Conservation (phyloP, 2,888 invertebrate species). For the Agrotis puta region DNA sequence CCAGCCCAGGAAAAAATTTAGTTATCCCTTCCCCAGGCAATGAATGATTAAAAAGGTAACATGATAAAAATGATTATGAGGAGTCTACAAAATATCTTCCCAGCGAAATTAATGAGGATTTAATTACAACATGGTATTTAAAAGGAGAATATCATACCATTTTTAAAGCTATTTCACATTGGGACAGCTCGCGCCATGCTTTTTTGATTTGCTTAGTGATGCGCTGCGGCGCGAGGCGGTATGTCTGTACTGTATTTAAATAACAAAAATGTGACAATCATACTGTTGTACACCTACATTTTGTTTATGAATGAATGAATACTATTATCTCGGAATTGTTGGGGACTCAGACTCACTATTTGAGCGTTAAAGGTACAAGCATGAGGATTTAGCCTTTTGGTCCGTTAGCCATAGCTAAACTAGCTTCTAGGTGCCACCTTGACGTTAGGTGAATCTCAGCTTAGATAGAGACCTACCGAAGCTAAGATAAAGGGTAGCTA, state of each 20-base stretch:
- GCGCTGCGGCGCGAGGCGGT: conserved; percentile 11
- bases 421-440: background rate
- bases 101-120: background rate
- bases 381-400: background rate
- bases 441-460: background rate
- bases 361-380: background rate
- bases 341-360: background rate
- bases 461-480: background rate
- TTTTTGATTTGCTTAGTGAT: conserved; percentile 32
- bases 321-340: background rate
- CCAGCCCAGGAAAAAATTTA: background rate
- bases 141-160: conserved; percentile 26
- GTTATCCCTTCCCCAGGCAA: background rate
- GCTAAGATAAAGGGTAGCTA: background rate
- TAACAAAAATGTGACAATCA: conserved; percentile 20
- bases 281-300: background rate
- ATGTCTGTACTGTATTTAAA: conserved; percentile 28
- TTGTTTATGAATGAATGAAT: too few relatives aligned
- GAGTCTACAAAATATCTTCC: background rate
- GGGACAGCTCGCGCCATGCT: background rate
- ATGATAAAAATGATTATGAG: background rate
- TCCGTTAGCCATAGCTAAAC: background rate
- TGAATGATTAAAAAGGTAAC: background rate
- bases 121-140: background rate
- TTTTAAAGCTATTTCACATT: conserved; percentile 30